Evolutionary conservation across 2,797 vertebrate species (phyloP).

Genomic region (Hippocampus kuda): DNA sequence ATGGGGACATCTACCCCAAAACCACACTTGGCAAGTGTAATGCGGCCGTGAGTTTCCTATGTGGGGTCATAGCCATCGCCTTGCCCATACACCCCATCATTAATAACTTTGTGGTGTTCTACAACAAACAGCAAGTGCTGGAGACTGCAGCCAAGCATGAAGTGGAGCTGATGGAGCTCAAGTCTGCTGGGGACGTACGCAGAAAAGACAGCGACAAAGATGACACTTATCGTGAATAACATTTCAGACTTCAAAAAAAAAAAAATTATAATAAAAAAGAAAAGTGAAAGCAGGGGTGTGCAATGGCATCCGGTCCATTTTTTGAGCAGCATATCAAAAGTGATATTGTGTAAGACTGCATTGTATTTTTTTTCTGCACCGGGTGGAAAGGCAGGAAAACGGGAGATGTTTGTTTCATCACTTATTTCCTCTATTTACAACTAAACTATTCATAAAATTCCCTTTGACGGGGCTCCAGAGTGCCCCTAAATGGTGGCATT

Average conservation of each 20-base stretch:
- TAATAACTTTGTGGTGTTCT: conserved; percentile 95
- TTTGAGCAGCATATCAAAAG: background rate
- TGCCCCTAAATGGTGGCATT: too few species aligned
- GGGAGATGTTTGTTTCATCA: too few species aligned
- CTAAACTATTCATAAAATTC: too few species aligned
- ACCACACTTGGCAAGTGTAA: conserved; percentile 92
- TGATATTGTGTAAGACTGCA: background rate
- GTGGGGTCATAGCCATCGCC: conserved; percentile 92
- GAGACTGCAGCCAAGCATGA: conserved; percentile 93
- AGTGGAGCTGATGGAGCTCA: conserved; percentile 89
- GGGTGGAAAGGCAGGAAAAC: background rate
- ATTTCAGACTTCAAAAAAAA: background rate
- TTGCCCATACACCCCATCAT: conserved; percentile 96
- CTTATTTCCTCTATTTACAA: too few species aligned
- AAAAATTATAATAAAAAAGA: background rate
- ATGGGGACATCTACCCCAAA: conserved; percentile 96
- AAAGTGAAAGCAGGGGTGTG: background rate
- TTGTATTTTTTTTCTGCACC: background rate
- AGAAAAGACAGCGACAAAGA: conserved; percentile 40
- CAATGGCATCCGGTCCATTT: background rate
- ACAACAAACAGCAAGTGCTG: conserved; percentile 90
- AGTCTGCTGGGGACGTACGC: conserved; percentile 55
- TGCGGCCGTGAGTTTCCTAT: conserved; percentile 92
- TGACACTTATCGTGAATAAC: background rate
- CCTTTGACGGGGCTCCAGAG: too few species aligned